Evolutionary conservation across 2,797 vertebrate genomes (phyloP), one percentile per base, ranked within the genome.

Genomic region (Thalassophryne amazonica): DNA sequence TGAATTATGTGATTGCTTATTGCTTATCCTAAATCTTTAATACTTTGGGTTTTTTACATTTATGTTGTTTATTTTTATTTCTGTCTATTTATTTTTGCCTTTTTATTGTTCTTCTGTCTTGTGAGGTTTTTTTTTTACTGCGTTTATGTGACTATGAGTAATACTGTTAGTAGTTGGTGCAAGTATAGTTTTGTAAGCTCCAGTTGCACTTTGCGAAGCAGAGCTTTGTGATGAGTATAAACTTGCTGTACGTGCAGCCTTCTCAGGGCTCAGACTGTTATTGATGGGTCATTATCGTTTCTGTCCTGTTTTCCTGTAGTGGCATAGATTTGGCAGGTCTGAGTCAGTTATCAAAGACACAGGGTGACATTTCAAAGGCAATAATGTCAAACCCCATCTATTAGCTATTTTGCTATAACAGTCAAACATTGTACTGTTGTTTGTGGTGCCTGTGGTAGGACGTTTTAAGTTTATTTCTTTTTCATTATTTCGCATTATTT

Each of bases 221-320:
- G 48, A 68, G 69, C 62, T 66, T 69, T 8, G 24, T 35, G 39
- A 51, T 72, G 66, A 80, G 75, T 81, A 73, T 69, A 54, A 23
- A 24, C 45, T 86, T 86, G 77, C 58, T n/a, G n/a, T n/a, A n/a
- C n/a, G 38, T 30, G 18, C 60, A 64, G 84, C 80, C 66, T 87
- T 88, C 83, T 86, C 82, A 86, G 79, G 84, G 86, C 87, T 82
- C 38, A 34, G 45, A 47, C 24, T 41, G 39, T 18, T 39, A 11
- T 17, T 43, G 6, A 22, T 25, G 1, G 2, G 19, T 12, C 17
- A 5, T 12, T 15, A 4, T 6, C 23, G 36, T 60, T 10, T 18
- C 18, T 32, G 4, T 28, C 28, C 2, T 23, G 37, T 18, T 37
- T 30, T 39, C 4, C 16, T 33, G 5, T 24, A n/a, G 11, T 15